phyloP scores from a whole-genome alignment of 2,113 vertebrate genomes.

The Cricetomys ansorgei region DNA sequence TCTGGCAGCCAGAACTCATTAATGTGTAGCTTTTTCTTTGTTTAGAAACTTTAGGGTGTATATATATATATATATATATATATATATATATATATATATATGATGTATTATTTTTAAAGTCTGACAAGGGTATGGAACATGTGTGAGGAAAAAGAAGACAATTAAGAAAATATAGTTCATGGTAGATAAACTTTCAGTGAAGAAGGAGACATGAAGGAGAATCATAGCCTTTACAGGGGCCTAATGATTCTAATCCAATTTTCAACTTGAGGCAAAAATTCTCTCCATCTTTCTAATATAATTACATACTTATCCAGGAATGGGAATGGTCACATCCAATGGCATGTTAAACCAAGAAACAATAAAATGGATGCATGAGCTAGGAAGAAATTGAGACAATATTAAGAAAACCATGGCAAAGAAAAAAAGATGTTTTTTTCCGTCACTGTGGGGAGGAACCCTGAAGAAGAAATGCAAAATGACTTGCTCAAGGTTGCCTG shows the following conservation, averaged over 20 bases:
- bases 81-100: not conserved
- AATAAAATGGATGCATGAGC: not conserved
- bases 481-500: conserved; percentile 57
- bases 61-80: not conserved
- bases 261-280: conserved; percentile 7
- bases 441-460: not conserved
- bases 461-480: not conserved
- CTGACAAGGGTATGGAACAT: not conserved
- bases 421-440: not conserved
- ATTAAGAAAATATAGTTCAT: conserved; percentile 2
- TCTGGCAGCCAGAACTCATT: not conserved
- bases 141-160: not conserved
- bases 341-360: conserved; percentile 19
- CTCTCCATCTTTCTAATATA: conserved; percentile 3
- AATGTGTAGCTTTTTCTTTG: not conserved
- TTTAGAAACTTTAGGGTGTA: conserved; percentile 9
- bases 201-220: conserved; percentile 37
- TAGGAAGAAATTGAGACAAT: conserved; percentile 35
- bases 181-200: not conserved
- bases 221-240: not conserved
- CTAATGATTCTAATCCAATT: conserved; percentile 10
- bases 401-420: not conserved
- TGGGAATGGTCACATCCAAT: not conserved
- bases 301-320: not conserved
- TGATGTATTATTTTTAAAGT: not conserved